Percentiles rank a stretch among this genome's conserved stretches.
Conservation (phyloP, 1,140 invertebrate species). For the Caenorhabditis latens region DNA sequence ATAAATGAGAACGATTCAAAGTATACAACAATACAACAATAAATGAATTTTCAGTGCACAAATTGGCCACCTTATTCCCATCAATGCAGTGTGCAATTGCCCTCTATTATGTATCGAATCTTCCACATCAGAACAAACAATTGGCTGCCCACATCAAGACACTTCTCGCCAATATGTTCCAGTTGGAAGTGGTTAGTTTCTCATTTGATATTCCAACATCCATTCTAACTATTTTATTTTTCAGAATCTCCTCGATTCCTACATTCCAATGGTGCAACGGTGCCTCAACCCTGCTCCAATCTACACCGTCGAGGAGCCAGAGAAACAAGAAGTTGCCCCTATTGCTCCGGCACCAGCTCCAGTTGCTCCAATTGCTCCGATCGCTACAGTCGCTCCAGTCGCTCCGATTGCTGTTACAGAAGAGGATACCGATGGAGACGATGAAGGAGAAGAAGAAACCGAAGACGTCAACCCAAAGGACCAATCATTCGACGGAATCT, state of each 20-base stretch:
- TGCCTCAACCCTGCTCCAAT: slow-evolving; percentile 1
- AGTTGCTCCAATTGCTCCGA: neutral
- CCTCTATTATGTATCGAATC: slow-evolving; percentile 27
- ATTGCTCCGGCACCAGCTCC: neutral
- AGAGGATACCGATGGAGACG: neutral
- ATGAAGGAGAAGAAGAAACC: slow-evolving; percentile 1
- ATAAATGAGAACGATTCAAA: neutral
- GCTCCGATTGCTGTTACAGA: neutral
- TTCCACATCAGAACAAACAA: neutral
- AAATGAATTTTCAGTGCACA: slow-evolving; percentile 36
- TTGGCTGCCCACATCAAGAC: neutral
- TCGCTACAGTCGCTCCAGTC: neutral
- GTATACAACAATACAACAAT: neutral
- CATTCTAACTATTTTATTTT: neutral
- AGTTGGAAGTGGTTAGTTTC: slow-evolving; percentile 35
- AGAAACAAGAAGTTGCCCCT: no score
- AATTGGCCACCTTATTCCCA: slow-evolving; percentile 27
- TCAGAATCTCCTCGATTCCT: slow-evolving; percentile 33
- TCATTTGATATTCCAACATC: neutral
- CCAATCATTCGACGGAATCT: neutral
- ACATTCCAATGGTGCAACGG: slow-evolving; percentile 27
- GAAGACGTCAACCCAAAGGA: neutral
- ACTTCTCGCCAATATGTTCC: slow-evolving; percentile 22
- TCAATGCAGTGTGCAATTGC: slow-evolving; percentile 46
- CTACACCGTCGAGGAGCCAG: neutral